A percentile compares a stretch with the other conserved stretches of the same genome.
These are phyloP conservation scores for Zele albiditarsus DNA, from an alignment of 2,888 invertebrate genomes.

Conservation along the genomic window DNA sequence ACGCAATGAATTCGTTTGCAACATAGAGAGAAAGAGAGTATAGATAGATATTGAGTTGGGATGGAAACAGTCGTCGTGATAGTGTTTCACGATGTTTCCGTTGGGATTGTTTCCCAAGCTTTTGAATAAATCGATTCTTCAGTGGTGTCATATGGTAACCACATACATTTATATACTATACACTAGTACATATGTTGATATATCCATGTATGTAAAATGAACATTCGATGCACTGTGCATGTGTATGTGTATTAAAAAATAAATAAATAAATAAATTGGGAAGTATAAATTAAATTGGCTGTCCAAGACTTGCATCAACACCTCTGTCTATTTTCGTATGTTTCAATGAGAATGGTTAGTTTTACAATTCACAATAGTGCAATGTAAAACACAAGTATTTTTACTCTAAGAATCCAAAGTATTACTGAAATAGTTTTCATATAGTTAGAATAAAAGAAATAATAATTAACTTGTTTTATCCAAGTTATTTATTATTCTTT, in stretches of 20 bases:
- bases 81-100: conserved; percentile 43
- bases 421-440: no score
- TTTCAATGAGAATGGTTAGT: no score
- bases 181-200: background rate
- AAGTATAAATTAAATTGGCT: background rate
- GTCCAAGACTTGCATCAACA: background rate
- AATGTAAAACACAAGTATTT: no score
- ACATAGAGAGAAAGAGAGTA: background rate
- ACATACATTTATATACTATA: background rate
- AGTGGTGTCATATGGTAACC: conserved; percentile 21
- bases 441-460: no score
- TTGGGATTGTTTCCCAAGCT: conserved; percentile 46
- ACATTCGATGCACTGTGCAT: background rate
- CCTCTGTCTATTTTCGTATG: background rate
- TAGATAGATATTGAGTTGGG: conserved; percentile 34
- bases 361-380: no score
- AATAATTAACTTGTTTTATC: no score
- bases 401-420: no score
- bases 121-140: conserved; percentile 51
- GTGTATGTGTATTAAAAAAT: no score
- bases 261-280: background rate
- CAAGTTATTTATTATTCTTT: no score
- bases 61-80: conserved; percentile 45
- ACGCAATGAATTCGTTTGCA: conserved; percentile 9
- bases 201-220: background rate